Evolutionary conservation across 2,797 vertebrate species (phyloP), one percentile per base, ranked within the genome.

Genomic region (Ficedula albicollis): DNA sequence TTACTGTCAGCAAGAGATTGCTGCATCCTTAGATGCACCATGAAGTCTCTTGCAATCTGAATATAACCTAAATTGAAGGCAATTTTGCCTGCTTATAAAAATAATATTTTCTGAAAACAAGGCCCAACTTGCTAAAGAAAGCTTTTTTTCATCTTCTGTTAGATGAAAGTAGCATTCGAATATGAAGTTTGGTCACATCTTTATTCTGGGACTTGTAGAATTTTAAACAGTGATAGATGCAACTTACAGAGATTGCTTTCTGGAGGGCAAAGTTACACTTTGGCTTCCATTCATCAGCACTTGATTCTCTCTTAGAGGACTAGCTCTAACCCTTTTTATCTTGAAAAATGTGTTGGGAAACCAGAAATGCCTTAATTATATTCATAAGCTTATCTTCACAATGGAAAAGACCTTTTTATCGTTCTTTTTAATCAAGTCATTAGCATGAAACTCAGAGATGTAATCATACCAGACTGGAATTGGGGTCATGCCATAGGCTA

Each of bases 381-480:
- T 97, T 97, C 97, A 95, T 96, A 96, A 95, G 89, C 96, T 98
- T 97, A 96, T 96, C 93, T 97, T 95, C 94, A 77, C 83, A 92
- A 87, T 85, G 93, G 87, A 97, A 97, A 96, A 93, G 63, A 89
- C 91, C 94, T 93, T 97, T 98, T 97, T 95, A 96, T 97, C 95
- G 69, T 87, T 94, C 90, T 93, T 94, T 93, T 93, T 97, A 97
- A 98, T 97, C 97, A 97, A 96, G 78, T 97, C 82, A 96, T 98
- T 98, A 98, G 87, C 96, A 98, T 97, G 96, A 98, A 97, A 95
- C 81, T 93, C 95, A 83, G 95, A 96, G 96, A 97, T 97, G 94
- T 95, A 97, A 97, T 98, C 97, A 96, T 95, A 97, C 72, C 85
- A 95, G 92, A 97, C 91, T 68, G 89, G 97, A 97, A 98, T 97